Evolutionary conservation across 2,888 invertebrate species (phyloP).

Genomic region (Osmoderma eremita): DNA sequence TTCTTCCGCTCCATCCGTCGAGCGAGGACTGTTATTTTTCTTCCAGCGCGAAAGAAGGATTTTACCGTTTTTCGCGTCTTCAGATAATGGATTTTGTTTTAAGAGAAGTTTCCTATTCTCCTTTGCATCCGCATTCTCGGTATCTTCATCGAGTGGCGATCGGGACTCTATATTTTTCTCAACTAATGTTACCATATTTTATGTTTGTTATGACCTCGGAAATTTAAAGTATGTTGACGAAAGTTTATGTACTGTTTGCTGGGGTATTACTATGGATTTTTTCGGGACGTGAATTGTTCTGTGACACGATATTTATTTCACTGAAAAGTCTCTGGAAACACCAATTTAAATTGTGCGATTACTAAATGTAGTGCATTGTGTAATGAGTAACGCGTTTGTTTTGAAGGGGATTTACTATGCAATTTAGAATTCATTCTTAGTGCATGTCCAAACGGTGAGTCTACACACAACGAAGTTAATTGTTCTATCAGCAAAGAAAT

Average conservation of each 20-base stretch:
- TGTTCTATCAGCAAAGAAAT: too few species aligned
- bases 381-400: too few species aligned
- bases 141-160: neutral
- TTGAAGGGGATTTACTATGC: too few species aligned
- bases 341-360: too few species aligned
- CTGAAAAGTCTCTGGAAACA: neutral
- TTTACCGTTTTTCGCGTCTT: neutral
- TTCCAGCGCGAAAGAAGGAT: neutral
- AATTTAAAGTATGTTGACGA: slow-evolving; percentile 10
- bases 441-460: too few species aligned
- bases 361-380: too few species aligned
- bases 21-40: neutral
- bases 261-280: slow-evolving; percentile 8
- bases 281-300: slow-evolving; percentile 8
- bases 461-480: too few species aligned
- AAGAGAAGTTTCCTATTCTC: neutral
- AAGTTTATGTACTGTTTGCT: slow-evolving; percentile 14
- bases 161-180: neutral
- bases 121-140: neutral
- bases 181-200: slow-evolving; percentile 16
- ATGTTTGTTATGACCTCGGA: slow-evolving; percentile 1
- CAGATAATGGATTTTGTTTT: slow-evolving; percentile 6
- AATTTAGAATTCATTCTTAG: too few species aligned
- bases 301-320: neutral
- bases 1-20: neutral